A percentile compares a stretch with the other conserved stretches of the same genome.
Conservation (phyloP, 2,888 invertebrate species). For the Meiosimyza platycephala region DNA sequence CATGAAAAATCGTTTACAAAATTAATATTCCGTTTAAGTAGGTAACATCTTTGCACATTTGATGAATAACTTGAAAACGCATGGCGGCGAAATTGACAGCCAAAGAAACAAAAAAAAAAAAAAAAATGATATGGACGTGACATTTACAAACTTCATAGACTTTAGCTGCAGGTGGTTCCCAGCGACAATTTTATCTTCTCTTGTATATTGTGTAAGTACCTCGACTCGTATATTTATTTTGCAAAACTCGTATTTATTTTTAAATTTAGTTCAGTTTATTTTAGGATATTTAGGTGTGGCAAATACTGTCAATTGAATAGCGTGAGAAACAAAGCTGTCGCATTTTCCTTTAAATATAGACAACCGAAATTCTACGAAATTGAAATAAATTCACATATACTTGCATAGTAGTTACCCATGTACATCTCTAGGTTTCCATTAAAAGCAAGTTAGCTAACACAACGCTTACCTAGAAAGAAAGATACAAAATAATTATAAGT, state of each 20-base stretch:
- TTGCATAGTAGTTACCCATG: too few species aligned
- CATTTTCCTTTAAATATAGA: too few species aligned
- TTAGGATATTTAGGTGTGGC: conserved; percentile 19
- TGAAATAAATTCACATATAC: too few species aligned
- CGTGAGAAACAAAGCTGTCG: neutral
- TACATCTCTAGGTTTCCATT: too few species aligned
- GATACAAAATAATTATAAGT: too few species aligned
- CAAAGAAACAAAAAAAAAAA: conserved; percentile 1
- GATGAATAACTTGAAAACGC: neutral
- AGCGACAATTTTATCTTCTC: neutral
- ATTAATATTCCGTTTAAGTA: neutral
- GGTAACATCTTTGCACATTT: conserved; percentile 1
- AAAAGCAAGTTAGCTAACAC: too few species aligned
- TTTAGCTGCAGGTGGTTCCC: neutral
- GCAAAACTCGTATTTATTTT: neutral
- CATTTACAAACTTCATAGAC: conserved; percentile 19
- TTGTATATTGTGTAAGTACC: neutral
- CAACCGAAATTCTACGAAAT: too few species aligned
- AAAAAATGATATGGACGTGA: conserved; percentile 14
- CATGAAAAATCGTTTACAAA: neutral
- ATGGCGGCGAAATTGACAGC: neutral
- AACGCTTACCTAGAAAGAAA: too few species aligned
- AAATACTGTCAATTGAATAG: too few species aligned
- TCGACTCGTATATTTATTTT: conserved; percentile 25
- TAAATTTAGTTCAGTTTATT: conserved; percentile 8